Evolutionary conservation across 1,140 invertebrate genomes (phyloP), one percentile per base, ranked within the genome.

Genomic region (Caenorhabditis latens): DNA sequence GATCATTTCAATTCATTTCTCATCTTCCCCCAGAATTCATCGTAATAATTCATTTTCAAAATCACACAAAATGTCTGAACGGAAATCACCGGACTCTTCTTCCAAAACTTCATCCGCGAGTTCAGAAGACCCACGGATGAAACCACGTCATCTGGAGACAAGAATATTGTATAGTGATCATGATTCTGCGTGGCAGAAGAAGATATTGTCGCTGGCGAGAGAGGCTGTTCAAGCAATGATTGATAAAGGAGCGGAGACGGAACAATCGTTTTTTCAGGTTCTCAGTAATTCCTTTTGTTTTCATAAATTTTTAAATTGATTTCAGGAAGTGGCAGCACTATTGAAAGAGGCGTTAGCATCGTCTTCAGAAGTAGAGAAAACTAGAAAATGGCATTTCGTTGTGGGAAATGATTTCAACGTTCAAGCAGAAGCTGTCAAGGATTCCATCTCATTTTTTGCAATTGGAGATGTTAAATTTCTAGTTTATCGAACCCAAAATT

Each of bases 391-490:
- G 71, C 6, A 79, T 79, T 13, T 79, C 8, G 24, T 79, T 13
- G 71, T 79, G 16, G 71, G 71, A 79, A 79, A 79, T 24, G n/a
- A 79, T 24, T 79, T 79, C 46, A 13, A 11, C 16, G 46, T 79
- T 79, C 71, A 79, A 50, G 71, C 71, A 11, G 71, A 79, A 13
- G 71, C 71, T 14, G 46, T 79, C 46, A 79, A 79, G 46, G 71
- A 50, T 24, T 19, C 71, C 11, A 79, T 79, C 46, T 79, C 46
- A 11, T 79, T 79, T 79, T 79, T 79, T 14, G 71, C 71, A 50
- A 24, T 79, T 79, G 71, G 71, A 24, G 71, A 79, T 50, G 21
- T 50, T 4, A 79, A 79, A 79, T 79, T 79, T 24, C 24, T 79
- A n/a, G 24, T 79, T 53, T 79, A 53, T 42, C 32, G n/a, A 50